Conservation (phyloP, 2,797 vertebrate species). For the Phylloscopus collybita region DNA sequence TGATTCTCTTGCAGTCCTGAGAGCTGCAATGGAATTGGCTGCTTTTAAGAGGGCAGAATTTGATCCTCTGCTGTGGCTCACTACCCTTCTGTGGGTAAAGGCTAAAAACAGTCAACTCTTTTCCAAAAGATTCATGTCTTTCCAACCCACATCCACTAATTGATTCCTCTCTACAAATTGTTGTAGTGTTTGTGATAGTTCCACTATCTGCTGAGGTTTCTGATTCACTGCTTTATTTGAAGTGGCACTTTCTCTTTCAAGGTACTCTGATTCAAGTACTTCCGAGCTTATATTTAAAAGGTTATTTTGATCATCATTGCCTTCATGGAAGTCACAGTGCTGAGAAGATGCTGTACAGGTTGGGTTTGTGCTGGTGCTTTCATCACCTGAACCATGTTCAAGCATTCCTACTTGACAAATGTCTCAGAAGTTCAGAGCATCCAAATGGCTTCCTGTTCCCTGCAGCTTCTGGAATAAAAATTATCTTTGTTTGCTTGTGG, state of each 20-base stretch:
- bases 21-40: neutral
- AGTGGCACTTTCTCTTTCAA: slow-evolving; percentile 27
- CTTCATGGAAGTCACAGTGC: neutral
- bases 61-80: neutral
- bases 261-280: neutral
- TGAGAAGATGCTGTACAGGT: neutral
- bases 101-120: neutral
- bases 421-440: neutral
- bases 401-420: neutral
- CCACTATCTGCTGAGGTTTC: neutral
- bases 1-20: neutral
- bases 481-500: neutral
- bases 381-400: neutral
- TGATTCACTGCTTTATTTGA: slow-evolving; percentile 39
- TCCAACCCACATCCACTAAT: neutral
- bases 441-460: neutral
- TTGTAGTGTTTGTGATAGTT: neutral
- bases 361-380: neutral
- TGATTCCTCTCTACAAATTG: neutral
- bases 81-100: neutral
- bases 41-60: neutral
- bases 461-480: neutral
- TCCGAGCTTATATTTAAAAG: neutral
- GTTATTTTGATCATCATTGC: neutral
- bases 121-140: neutral